These are phyloP conservation scores for Tetrapedia diversipes DNA, from an alignment of 2,888 invertebrate species.

Conservation along the genomic window DNA sequence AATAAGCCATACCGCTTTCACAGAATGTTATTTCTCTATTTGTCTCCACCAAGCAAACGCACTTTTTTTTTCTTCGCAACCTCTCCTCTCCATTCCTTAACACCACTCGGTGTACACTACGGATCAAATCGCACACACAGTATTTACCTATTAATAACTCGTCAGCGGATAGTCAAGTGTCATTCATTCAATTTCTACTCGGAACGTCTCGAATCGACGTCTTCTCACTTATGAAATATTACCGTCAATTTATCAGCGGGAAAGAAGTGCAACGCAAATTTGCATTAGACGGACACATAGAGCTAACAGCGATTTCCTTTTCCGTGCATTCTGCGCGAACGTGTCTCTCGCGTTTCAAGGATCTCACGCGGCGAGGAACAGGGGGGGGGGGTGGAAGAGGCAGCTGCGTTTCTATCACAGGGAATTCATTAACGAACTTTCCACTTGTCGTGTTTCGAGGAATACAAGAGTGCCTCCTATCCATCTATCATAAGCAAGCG, in stretches of 20 bases:
- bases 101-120: too few species aligned
- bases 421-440: conserved; percentile 54
- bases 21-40: too few species aligned
- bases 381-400: background rate
- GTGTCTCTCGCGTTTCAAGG: conserved; percentile 18
- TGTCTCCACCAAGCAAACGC: too few species aligned
- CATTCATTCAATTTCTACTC: background rate
- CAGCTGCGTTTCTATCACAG: conserved; percentile 24
- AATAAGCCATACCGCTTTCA: too few species aligned
- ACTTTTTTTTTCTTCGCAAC: background rate
- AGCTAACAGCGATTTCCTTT: conserved; percentile 35
- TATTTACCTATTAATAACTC: conserved; percentile 11
- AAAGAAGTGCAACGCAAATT: conserved; percentile 41
- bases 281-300: conserved; percentile 14
- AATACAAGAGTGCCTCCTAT: conserved; percentile 31
- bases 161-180: background rate
- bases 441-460: conserved; percentile 24
- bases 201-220: background rate
- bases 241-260: conserved; percentile 14
- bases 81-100: background rate
- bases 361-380: background rate
- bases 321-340: conserved; percentile 2
- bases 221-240: conserved; percentile 5
- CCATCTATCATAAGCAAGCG: conserved; percentile 51
- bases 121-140: background rate